Percentiles rank a stretch among this genome's conserved stretches.
phyloP scores from a whole-genome alignment of 2,113 vertebrate species.

The Sebastes schlegelii region DNA sequence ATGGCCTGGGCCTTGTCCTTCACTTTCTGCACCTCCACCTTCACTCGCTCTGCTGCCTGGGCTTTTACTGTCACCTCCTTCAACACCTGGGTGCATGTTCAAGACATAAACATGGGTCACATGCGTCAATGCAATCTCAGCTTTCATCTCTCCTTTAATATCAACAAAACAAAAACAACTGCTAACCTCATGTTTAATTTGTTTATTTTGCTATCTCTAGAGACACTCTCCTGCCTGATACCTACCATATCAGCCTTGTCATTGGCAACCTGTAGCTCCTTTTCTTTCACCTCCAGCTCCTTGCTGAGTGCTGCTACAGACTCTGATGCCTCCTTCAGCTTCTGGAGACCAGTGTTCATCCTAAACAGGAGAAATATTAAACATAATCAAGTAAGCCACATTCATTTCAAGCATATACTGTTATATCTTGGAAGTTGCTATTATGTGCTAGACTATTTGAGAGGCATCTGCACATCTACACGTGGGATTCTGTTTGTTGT shows the following conservation, averaged over 20 bases:
- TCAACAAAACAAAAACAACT: background rate
- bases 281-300: slow-evolving; percentile 94
- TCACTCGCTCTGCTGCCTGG: slow-evolving; percentile 93
- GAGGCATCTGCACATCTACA: background rate
- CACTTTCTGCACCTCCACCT: slow-evolving; percentile 95
- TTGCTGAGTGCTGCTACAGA: slow-evolving; percentile 92
- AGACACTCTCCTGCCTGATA: background rate
- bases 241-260: slow-evolving; percentile 93
- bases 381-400: background rate
- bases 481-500: background rate
- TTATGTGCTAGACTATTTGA: background rate
- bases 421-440: background rate
- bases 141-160: background rate
- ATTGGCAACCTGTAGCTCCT: slow-evolving; percentile 93
- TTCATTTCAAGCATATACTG: background rate
- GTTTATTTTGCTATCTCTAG: background rate
- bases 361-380: slow-evolving; percentile 70
- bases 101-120: background rate
- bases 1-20: slow-evolving; percentile 97
- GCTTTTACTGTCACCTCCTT: slow-evolving; percentile 97
- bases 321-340: slow-evolving; percentile 94
- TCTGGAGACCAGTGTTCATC: slow-evolving; percentile 95
- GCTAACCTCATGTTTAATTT: background rate
- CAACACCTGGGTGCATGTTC: slow-evolving; percentile 85
- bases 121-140: background rate